Evolutionary conservation across 30 jellyfish, hydroid and myxozoan species (phyloP), one percentile per base, ranked within the genome.

Genomic region (Hydractinia symbiolongicarpus): DNA sequence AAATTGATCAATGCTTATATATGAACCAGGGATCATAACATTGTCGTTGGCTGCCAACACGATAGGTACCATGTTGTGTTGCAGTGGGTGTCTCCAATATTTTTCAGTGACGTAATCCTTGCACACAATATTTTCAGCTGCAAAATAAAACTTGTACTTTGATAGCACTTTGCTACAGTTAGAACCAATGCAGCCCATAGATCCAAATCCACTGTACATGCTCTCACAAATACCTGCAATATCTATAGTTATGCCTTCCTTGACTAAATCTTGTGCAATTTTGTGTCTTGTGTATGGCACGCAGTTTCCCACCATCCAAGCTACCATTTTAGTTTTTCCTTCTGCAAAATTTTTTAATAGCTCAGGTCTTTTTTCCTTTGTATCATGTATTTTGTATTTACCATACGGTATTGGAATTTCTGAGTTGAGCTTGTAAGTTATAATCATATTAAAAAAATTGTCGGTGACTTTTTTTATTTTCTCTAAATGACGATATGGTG

Each of bases 61-160:
- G 60, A 89, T 54, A 4, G 96, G 96, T 51, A 89, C 72, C 78
- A 84, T 60, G 53, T 88, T 95, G 76, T 83, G 81, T 61, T 62
- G 77, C 68, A 89, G 30, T 4, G 94, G 89, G 17, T 83, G 73
- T 30, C 84, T 88, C 96, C 96, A 89, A 73, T 83, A 89, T 53
- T 89, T 89, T 64, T 89, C 96, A n/a, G 96, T 89, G n/a, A 89
- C 66, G 76, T 89, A 89, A 66, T 89, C 96, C 72, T 89, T 78
- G 55, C 96, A 89, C 66, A 89, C 84, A 49, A 86, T 72, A 40
- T 89, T 89, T 72, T 89, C 96, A 61, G 84, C 84, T 62, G 96
- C 81, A 51, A 83, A 76, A 64, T 83, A 89, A 76, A 89, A 89
- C 58, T 89, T 89, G 87, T 89, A 89, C 5, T 55, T 40, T 77